phyloP scores from a whole-genome alignment of 2,797 vertebrate genomes.

The Eremophila alpestris region DNA sequence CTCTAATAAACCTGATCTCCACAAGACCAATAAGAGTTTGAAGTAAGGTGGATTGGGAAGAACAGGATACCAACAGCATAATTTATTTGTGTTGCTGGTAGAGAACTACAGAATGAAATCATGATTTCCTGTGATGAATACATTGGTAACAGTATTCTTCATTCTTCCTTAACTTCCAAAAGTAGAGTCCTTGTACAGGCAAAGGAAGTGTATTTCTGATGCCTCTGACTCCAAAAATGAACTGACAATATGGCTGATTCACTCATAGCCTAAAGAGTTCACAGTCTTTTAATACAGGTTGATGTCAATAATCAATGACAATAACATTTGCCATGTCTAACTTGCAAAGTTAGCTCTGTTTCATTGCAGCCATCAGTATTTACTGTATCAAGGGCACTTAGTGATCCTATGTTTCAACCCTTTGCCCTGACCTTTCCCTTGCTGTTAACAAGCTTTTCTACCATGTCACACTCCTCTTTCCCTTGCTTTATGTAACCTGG shows the following conservation, averaged over 20 bases:
- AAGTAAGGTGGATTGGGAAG: background rate
- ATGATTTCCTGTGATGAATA: background rate
- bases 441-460: background rate
- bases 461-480: rapidly evolving
- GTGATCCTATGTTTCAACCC: background rate
- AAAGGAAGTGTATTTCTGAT: background rate
- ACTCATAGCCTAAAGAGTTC: background rate
- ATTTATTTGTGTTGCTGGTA: background rate
- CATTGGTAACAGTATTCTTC: background rate
- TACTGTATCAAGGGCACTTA: background rate
- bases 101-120: background rate
- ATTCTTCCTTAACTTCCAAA: background rate
- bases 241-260: background rate
- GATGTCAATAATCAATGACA: background rate
- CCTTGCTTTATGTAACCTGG: background rate
- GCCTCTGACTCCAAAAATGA: background rate
- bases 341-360: background rate
- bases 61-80: background rate
- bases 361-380: background rate
- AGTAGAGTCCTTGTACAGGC: background rate
- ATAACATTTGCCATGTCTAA: background rate
- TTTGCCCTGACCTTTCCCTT: rapidly evolving
- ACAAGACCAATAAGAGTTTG: background rate
- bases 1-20: background rate
- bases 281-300: background rate